phyloP scores from a whole-genome alignment of 2,113 vertebrate species.

The Gallinago jamesoni region DNA sequence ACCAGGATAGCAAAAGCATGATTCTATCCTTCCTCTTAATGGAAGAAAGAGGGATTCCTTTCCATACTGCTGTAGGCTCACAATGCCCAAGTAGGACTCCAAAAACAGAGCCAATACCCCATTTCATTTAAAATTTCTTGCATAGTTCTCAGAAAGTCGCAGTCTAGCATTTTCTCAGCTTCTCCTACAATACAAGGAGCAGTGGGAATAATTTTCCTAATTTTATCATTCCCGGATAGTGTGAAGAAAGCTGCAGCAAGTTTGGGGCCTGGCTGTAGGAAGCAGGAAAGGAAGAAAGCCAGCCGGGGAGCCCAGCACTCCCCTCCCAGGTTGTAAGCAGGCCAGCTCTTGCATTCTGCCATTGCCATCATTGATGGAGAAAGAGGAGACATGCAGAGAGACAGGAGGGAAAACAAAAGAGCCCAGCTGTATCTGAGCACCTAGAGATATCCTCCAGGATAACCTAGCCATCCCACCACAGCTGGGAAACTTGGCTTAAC shows the following conservation, averaged over 20 bases:
- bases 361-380: background rate
- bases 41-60: background rate
- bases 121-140: background rate
- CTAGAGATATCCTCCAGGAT: background rate
- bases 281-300: background rate
- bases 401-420: background rate
- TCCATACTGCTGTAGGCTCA: background rate
- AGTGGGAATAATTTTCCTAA: background rate
- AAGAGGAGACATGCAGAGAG: background rate
- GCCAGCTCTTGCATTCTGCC: background rate
- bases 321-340: background rate
- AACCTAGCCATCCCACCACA: background rate
- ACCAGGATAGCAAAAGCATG: background rate
- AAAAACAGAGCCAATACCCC: background rate
- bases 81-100: background rate
- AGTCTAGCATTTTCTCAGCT: background rate
- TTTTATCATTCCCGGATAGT: background rate
- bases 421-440: background rate
- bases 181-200: background rate
- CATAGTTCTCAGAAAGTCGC: background rate
- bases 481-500: background rate
- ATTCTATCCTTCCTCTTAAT: background rate
- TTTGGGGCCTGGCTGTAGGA: background rate
- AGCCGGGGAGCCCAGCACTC: background rate
- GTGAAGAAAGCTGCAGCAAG: background rate